Evolutionary conservation across 2,888 invertebrate species (phyloP).

Genomic region (Phengaris alcon): DNA sequence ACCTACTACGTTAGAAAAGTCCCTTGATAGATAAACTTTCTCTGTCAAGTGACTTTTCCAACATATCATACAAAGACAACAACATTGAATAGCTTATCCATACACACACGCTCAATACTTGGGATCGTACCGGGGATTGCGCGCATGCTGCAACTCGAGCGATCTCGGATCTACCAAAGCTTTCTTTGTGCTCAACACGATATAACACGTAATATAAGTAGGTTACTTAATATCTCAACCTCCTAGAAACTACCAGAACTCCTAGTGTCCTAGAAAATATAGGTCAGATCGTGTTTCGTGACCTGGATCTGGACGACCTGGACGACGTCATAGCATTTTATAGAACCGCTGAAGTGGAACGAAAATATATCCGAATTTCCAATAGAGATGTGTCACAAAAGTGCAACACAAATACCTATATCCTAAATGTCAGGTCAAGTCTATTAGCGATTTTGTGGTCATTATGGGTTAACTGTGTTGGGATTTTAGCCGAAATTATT

Average conservation of each 20-base stretch:
- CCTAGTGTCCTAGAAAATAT: background rate
- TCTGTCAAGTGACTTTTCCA: too few species aligned
- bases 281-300: constrained; percentile 10
- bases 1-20: too few species aligned
- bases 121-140: too few species aligned
- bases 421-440: background rate
- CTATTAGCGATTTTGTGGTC: background rate
- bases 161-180: too few species aligned
- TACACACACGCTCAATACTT: too few species aligned
- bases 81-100: too few species aligned
- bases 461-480: background rate
- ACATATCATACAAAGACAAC: too few species aligned
- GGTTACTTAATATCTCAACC: background rate
- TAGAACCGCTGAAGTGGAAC: constrained; percentile 12
- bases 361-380: background rate
- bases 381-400: background rate
- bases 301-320: too few species aligned
- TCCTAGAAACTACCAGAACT: background rate
- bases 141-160: too few species aligned
- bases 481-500: too few species aligned
- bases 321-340: constrained; percentile 15
- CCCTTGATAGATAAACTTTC: too few species aligned
- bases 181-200: background rate
- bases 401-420: background rate
- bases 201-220: background rate